Evolutionary conservation across 2,797 vertebrate genomes (phyloP).

Genomic region (Rhinogobio ventralis): DNA sequence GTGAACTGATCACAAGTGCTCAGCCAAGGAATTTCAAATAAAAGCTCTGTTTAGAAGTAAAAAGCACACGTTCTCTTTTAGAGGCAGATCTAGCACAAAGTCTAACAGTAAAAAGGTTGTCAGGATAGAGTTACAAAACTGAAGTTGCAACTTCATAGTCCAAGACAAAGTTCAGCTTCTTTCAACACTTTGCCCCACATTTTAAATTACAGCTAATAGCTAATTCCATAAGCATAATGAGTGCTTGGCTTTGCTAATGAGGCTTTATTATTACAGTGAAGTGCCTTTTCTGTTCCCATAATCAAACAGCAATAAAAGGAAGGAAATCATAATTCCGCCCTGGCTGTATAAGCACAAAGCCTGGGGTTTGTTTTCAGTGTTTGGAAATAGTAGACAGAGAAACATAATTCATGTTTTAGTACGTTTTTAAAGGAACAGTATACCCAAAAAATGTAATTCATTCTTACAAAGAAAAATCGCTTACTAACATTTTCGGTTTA

Average conservation of each 20-base stretch:
- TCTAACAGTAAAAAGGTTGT: constrained; percentile 28
- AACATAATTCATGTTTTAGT: neutral
- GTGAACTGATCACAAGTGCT: neutral
- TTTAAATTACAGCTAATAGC: constrained; percentile 70
- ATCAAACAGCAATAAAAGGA: constrained; percentile 63
- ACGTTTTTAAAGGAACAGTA: neutral
- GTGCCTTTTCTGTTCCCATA: constrained; percentile 65
- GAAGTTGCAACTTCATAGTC: constrained; percentile 41
- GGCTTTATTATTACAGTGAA: constrained; percentile 75
- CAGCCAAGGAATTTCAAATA: too few relatives aligned
- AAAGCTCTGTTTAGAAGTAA: neutral
- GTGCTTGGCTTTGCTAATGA: constrained; percentile 77
- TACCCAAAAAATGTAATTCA: neutral
- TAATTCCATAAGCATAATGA: constrained; percentile 75
- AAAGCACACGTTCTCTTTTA: constrained; percentile 31
- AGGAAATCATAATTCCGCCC: constrained; percentile 44
- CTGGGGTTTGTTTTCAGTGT: constrained; percentile 55
- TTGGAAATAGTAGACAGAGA: constrained; percentile 21
- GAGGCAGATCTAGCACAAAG: neutral
- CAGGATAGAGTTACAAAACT: constrained; percentile 11
- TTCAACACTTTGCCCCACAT: constrained; percentile 59
- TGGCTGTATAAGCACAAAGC: constrained; percentile 50
- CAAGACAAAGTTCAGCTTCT: constrained; percentile 51
- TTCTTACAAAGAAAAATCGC: neutral
- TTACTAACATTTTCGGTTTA: too few relatives aligned